phyloP scores from a whole-genome alignment of 1,140 invertebrate genomes.

The Pectinophora gossypiella region DNA sequence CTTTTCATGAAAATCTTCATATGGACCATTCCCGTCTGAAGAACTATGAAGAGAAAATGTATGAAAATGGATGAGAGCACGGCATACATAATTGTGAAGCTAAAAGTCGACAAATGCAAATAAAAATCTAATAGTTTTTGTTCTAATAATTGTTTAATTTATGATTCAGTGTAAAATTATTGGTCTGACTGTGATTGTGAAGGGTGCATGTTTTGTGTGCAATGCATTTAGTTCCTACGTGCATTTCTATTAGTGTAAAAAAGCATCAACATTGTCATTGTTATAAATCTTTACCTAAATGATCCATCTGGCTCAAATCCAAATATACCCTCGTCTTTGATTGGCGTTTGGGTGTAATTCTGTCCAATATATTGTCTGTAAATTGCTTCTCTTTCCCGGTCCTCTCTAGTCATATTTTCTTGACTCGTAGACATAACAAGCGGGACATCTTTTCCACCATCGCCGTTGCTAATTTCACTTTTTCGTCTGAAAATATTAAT shows the following conservation, averaged over 20 bases:
- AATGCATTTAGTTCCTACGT: slow-evolving; percentile 9
- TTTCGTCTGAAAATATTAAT: slow-evolving; percentile 48
- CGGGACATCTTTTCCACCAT: slow-evolving; percentile 67
- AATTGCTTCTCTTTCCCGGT: slow-evolving; percentile 52
- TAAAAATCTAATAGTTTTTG: too few species aligned
- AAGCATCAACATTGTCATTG: slow-evolving; percentile 22
- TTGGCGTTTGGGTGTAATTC: slow-evolving; percentile 77
- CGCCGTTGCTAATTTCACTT: slow-evolving; percentile 60
- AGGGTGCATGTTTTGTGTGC: slow-evolving; percentile 9
- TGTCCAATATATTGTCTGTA: slow-evolving; percentile 56
- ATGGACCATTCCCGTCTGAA: slow-evolving; percentile 71
- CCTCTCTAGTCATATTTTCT: slow-evolving; percentile 75
- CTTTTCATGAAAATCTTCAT: slow-evolving; percentile 88
- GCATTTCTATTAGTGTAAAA: slow-evolving; percentile 26
- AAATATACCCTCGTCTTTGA: slow-evolving; percentile 77
- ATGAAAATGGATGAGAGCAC: slow-evolving; percentile 51
- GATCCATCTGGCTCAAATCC: slow-evolving; percentile 70
- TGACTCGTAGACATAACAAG: slow-evolving; percentile 76
- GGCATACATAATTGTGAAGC: slow-evolving; percentile 28
- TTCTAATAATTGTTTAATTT: too few species aligned
- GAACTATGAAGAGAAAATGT: slow-evolving; percentile 71
- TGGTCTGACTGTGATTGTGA: not conserved
- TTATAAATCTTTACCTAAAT: slow-evolving; percentile 49
- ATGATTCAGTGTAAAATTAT: not conserved
- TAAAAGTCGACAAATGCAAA: too few species aligned